Base-by-base conservation (phyloP, 2,113 vertebrate genomes). In the Microtus richardsoni region DNA sequence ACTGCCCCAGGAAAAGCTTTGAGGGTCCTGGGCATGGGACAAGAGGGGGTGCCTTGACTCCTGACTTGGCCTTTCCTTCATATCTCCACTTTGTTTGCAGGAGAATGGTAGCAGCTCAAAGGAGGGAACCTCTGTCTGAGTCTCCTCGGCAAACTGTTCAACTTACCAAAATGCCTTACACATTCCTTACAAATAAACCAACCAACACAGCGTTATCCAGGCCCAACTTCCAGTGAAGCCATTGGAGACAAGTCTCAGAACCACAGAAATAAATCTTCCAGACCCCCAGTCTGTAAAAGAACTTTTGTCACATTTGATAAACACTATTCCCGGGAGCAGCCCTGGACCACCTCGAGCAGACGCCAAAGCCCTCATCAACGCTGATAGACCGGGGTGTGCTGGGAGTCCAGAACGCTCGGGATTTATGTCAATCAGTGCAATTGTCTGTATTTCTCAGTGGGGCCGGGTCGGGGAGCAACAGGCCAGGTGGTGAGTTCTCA, bases 131-230 rank as follows among this genome's bases (percentile, higher is more conserved):
- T 99, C 99, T 2, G 99, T 99, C 96, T 99, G 99, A 99, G 0
- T 0, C 95, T 91, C 58, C 95, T 70, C n/a, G 11, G 58, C 93
- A 96, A 93, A 96, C 96, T 54, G 33, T 98, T 98, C 97, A 97
- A 97, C 95, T 97, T 98, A 98, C 98, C 98, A 98, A 98, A 98
- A 99, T 98, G 98, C 98, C 98, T 99, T 99, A 99, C 97, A 99
- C 98, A 98, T 99, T 99, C 98, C 98, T 99, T 97, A 98, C 96
- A 88, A 96, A 96, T 71, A 44, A 86, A 96, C 11, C 75, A 94
- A 94, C 84, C 95, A 70, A 96, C 94, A 96, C 97, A 94, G 96
- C 77, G 74, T 89, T 92, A 86, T 86, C 94, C 98, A 97, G 74
- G 97, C 98, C 97, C 96, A 97, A 95, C 97, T 98, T 98, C 97